Conservation (phyloP, 1,140 invertebrate species). For the Armadillidium nasatum region DNA sequence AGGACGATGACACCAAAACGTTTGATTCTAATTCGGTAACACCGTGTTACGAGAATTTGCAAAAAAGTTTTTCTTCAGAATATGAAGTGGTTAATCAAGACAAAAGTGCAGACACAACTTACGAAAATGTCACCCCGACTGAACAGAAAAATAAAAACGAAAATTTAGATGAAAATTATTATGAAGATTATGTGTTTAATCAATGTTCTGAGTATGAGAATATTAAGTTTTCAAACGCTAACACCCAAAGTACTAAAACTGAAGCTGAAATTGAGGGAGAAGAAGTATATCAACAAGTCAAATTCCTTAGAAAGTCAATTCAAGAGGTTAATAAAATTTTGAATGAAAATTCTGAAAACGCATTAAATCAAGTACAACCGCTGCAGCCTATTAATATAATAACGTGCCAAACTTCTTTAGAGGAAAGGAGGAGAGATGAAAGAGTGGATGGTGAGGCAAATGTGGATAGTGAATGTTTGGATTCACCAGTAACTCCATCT, state of each 20-base stretch:
- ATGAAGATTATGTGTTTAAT: slow-evolving; percentile 39
- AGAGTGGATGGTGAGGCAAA: slow-evolving; percentile 29
- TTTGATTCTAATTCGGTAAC: not conserved
- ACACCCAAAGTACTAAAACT: slow-evolving; percentile 28
- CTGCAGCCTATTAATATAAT: slow-evolving; percentile 25
- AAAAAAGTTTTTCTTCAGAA: not conserved
- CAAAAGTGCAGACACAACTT: not conserved
- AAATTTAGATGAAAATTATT: slow-evolving; percentile 34
- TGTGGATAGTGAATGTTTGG: slow-evolving; percentile 42
- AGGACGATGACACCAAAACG: not conserved
- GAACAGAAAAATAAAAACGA: not conserved
- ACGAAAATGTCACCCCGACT: not conserved
- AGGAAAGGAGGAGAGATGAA: not conserved
- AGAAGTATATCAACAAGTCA: slow-evolving; percentile 66
- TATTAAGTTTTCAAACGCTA: slow-evolving; percentile 31
- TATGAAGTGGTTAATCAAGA: not conserved
- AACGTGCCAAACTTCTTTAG: slow-evolving; percentile 19
- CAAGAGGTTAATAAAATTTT: slow-evolving; percentile 68
- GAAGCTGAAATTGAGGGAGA: slow-evolving; percentile 41
- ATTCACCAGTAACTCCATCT: slow-evolving; percentile 42
- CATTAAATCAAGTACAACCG: slow-evolving; percentile 31
- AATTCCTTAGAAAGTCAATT: slow-evolving; percentile 65
- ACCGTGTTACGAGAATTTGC: not conserved
- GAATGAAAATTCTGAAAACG: slow-evolving; percentile 26
- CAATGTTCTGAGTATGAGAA: slow-evolving; percentile 42